phyloP scores from a whole-genome alignment of 2,888 invertebrate genomes.

The Lycocerus yunnanus region DNA sequence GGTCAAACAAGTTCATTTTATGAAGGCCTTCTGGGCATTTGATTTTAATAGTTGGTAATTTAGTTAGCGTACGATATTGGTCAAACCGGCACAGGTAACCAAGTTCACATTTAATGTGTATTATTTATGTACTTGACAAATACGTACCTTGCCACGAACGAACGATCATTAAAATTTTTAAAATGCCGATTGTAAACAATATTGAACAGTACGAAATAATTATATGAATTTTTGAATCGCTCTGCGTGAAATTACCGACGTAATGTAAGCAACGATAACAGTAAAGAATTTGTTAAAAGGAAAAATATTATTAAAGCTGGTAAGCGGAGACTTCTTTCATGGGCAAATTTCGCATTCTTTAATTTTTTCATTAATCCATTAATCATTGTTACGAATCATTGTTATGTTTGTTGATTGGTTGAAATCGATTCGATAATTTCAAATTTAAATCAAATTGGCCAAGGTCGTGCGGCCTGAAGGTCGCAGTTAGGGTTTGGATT shows the following conservation, averaged over 20 bases:
- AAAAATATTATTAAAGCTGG: not conserved
- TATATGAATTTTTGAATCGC: conserved; percentile 3
- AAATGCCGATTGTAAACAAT: not conserved
- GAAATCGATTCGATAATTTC: too few species aligned
- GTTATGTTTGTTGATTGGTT: too few species aligned
- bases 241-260: not conserved
- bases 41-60: conserved; percentile 12
- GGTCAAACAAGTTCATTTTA: conserved; percentile 16
- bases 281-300: not conserved
- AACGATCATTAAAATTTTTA: not conserved
- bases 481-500: too few species aligned
- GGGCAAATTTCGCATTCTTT: too few species aligned
- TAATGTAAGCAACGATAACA: not conserved
- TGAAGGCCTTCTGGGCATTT: conserved; percentile 8
- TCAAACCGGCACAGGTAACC: conserved; percentile 11
- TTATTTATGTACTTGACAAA: not conserved
- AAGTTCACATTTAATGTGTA: not conserved
- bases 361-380: too few species aligned
- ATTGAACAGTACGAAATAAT: conserved; percentile 5
- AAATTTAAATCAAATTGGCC: too few species aligned
- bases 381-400: too few species aligned
- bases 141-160: not conserved
- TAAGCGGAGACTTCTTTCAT: too few species aligned
- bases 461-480: too few species aligned
- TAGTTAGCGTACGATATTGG: conserved; percentile 4